Base-by-base conservation (phyloP, 2,113 vertebrate genomes). In the Trichomycterus rosablanca region DNA sequence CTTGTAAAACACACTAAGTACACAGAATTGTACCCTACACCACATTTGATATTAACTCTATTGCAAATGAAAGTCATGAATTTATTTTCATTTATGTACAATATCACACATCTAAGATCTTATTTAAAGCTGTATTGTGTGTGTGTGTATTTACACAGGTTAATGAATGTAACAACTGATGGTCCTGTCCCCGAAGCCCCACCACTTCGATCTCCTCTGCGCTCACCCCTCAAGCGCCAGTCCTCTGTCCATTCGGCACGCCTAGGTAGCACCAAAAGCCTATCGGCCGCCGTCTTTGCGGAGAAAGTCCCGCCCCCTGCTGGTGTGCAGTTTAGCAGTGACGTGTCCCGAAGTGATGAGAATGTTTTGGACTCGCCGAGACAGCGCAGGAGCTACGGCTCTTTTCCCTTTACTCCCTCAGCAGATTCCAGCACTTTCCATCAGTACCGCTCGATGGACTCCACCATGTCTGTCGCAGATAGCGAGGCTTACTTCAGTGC, bases 401-500 rank as follows among this genome's bases (percentile, higher is more conserved):
- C 95, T 1, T 98, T 99, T 54, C 96, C 96, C 0, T 97, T 95
- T 68, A 96, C 94, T 0, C 93, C 94, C 0, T 97, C 95, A 15
- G 94, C 93, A 0, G 96, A 97, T 74, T 97, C 96, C 1, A 93
- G 86, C 78, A 96, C 94, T 0, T 99, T 99, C 80, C 96, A 94
- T 74, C 95, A 97, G 43, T 97, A 97, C 77, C 94, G 94, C 55
- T 98, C 94, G 0, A 91, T 95, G 48, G 94, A 95, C 72, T 98
- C 95, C 56, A 97, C 92, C 58, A 94, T 96, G 93, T 98, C 95
- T 0, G 86, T 98, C 78, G 95, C 94, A 1, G 95, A 99, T 49
- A 98, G 95, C 0, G 96, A 99, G 86, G 96, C 95, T 59, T 99
- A 98, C 78, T 99, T 95, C 74, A 98, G 95, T 1, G 96, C 96